phyloP scores from a whole-genome alignment of 2,888 invertebrate species.

The Andrena fulva region DNA sequence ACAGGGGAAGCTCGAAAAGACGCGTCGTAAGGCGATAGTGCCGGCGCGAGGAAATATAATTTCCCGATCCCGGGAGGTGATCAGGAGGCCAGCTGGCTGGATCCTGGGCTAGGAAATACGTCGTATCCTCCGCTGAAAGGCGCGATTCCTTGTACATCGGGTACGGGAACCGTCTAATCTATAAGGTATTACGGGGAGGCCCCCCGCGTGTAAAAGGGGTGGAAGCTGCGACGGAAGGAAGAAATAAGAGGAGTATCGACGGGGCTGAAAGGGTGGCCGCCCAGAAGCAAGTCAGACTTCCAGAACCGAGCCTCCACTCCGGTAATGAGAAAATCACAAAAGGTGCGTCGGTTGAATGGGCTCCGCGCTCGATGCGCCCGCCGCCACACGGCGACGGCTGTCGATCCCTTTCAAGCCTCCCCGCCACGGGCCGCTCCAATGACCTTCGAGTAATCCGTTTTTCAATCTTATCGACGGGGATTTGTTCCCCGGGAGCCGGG shows the following conservation, averaged over 20 bases:
- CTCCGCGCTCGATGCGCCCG: conserved; percentile 26
- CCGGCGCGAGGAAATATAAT: conserved; percentile 51
- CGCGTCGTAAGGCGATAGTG: conserved; percentile 39
- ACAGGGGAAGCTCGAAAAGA: conserved; percentile 4
- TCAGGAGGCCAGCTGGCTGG: conserved; percentile 22
- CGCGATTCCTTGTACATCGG: conserved; percentile 65
- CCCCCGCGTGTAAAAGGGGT: conserved; percentile 33
- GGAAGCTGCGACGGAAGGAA: conserved; percentile 17
- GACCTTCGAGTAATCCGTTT: conserved; percentile 64
- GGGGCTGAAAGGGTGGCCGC: conserved; percentile 18
- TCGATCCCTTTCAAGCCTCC: conserved; percentile 29
- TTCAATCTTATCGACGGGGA: conserved; percentile 62
- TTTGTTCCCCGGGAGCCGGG: conserved; percentile 28
- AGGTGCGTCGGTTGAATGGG: conserved; percentile 65
- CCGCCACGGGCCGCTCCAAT: conserved; percentile 44
- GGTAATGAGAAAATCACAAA: conserved; percentile 76
- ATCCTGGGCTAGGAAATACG: conserved; percentile 43
- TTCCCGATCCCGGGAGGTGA: conserved; percentile 34
- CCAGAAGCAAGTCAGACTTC: conserved; percentile 50
- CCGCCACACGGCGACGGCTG: conserved; percentile 24
- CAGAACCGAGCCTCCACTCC: conserved; percentile 66
- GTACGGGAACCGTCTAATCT: conserved; percentile 46
- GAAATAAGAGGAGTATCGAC: conserved; percentile 33
- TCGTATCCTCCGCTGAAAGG: conserved; percentile 58
- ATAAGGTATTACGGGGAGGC: conserved; percentile 53